Conservation (phyloP, 2,888 invertebrate species). For the Caradrina kadenii region DNA sequence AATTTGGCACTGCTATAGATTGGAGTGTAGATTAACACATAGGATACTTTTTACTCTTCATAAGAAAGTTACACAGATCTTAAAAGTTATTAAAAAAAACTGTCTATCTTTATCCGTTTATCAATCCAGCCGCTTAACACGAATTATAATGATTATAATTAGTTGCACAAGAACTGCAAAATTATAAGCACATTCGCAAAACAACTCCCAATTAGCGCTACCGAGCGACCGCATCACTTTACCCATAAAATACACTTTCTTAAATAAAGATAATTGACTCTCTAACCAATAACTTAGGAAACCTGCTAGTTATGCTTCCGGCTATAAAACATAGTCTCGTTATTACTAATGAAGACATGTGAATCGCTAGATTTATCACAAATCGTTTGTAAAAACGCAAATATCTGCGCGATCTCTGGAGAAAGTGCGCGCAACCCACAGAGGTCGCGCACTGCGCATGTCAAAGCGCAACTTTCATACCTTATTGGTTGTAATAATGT, state of each 20-base stretch:
- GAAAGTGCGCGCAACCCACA: constrained; percentile 67
- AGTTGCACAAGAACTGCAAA: constrained; percentile 19
- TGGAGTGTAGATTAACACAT: too few species aligned
- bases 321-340: constrained; percentile 60
- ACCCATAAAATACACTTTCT: constrained; percentile 44
- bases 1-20: too few species aligned
- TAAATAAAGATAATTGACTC: constrained; percentile 44
- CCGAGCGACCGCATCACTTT: constrained; percentile 13
- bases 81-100: too few species aligned
- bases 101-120: not conserved
- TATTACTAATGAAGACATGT: constrained; percentile 62
- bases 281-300: constrained; percentile 51
- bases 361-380: constrained; percentile 64
- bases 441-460: constrained; percentile 66
- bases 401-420: constrained; percentile 55
- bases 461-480: constrained; percentile 74
- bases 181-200: constrained; percentile 4
- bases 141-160: not conserved
- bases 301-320: constrained; percentile 53
- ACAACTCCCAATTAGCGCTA: constrained; percentile 40
- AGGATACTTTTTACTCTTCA: too few species aligned
- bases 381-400: constrained; percentile 60
- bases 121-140: not conserved
- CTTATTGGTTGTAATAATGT: constrained; percentile 52
- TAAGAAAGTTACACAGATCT: too few species aligned